Conservation (phyloP, 2,888 invertebrate genomes). For the Lochmaea capreae region DNA sequence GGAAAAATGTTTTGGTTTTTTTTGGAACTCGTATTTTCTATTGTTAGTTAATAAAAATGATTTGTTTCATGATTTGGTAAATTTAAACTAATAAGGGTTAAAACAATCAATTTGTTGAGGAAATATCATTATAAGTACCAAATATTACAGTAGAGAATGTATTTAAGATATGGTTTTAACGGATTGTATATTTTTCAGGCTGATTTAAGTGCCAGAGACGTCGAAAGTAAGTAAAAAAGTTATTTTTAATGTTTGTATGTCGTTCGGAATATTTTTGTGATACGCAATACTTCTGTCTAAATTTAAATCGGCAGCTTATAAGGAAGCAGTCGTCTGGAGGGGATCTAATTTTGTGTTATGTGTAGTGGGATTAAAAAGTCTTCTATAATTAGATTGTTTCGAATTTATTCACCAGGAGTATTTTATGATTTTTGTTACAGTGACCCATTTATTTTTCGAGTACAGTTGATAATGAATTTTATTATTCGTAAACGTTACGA, state of each 20-base stretch:
- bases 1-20: too few relatives aligned
- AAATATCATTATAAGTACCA: background rate
- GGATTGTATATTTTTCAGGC: constrained; percentile 71
- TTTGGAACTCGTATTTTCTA: too few relatives aligned
- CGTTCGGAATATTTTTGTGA: constrained; percentile 36
- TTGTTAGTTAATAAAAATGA: too few relatives aligned
- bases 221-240: constrained; percentile 82
- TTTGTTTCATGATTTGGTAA: too few relatives aligned
- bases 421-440: constrained; percentile 30
- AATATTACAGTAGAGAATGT: background rate
- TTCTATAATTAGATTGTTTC: constrained; percentile 41
- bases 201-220: constrained; percentile 87
- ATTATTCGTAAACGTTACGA: too few relatives aligned
- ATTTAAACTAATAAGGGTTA: too few relatives aligned
- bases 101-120: too few relatives aligned
- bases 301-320: constrained; percentile 54
- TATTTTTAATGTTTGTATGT: constrained; percentile 39
- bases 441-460: constrained; percentile 36
- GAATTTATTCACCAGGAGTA: constrained; percentile 20
- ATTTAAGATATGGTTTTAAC: background rate
- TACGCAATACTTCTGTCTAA: constrained; percentile 47
- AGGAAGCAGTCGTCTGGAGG: constrained; percentile 43
- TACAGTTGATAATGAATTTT: background rate
- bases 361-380: constrained; percentile 40
- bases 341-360: constrained; percentile 47